Conservation (phyloP, 1,140 invertebrate species). For the Sesamia nonagrioides region DNA sequence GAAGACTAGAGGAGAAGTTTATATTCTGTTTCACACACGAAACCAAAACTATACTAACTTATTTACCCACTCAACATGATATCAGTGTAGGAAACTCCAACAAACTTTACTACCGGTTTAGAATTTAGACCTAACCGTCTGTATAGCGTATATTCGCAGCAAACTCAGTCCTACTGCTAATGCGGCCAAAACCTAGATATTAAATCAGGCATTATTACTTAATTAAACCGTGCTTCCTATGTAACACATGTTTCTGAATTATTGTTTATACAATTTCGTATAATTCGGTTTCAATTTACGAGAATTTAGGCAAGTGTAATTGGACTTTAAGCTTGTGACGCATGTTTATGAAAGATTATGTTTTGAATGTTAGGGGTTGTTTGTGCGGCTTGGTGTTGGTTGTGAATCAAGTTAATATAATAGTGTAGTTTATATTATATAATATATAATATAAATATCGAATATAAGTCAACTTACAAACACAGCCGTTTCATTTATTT, state of each 20-base stretch:
- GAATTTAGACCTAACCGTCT: background rate
- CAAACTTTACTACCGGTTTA: background rate
- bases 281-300: constrained; percentile 43
- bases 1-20: background rate
- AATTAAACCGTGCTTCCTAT: constrained; percentile 30
- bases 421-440: too few relatives aligned
- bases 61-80: constrained; percentile 17
- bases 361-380: constrained; percentile 15
- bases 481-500: too few relatives aligned
- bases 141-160: background rate
- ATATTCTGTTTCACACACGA: background rate
- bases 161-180: constrained; percentile 22
- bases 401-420: background rate
- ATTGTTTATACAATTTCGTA: constrained; percentile 36
- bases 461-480: too few relatives aligned
- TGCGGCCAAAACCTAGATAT: constrained; percentile 28
- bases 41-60: constrained; percentile 11
- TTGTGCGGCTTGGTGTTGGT: background rate
- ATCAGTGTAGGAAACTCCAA: background rate
- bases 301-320: constrained; percentile 38
- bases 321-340: constrained; percentile 36
- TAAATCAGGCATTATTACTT: constrained; percentile 47
- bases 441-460: too few relatives aligned
- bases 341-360: constrained; percentile 31
- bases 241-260: constrained; percentile 43